phyloP scores from a whole-genome alignment of 2,888 invertebrate species.

The Rhagophthalmus giganteus region DNA sequence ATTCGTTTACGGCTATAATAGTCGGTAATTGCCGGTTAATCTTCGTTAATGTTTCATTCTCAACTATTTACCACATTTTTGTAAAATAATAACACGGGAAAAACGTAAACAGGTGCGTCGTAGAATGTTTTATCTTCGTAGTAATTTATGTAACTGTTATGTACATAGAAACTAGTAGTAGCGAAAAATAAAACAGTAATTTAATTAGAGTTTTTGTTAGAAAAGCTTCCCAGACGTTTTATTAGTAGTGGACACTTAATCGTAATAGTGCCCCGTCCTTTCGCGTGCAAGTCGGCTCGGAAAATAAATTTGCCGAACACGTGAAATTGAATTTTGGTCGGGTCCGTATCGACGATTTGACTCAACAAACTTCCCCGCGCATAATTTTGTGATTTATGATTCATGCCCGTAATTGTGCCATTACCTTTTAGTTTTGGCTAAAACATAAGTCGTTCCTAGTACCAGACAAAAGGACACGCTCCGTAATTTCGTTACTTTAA shows the following conservation, averaged over 20 bases:
- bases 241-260: conserved; percentile 14
- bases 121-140: conserved; percentile 28
- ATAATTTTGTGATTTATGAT: conserved; percentile 36
- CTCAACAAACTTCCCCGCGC: conserved; percentile 42
- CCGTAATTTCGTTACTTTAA: conserved; percentile 18
- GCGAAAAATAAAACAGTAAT: conserved; percentile 23
- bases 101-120: conserved; percentile 43
- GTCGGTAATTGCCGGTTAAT: conserved; percentile 49
- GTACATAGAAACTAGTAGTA: conserved; percentile 22
- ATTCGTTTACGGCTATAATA: conserved; percentile 47
- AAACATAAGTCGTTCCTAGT: conserved; percentile 20
- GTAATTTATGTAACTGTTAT: conserved; percentile 38
- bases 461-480: conserved; percentile 23
- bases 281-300: no score
- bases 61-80: conserved; percentile 52
- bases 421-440: conserved; percentile 24
- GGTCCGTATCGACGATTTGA: no score
- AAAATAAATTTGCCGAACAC: no score
- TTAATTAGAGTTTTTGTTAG: conserved; percentile 26
- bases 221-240: conserved; percentile 7
- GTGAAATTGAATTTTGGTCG: no score
- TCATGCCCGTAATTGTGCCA: conserved; percentile 26
- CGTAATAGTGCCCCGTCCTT: conserved; percentile 15
- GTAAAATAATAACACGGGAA: conserved; percentile 45
- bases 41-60: conserved; percentile 47